phyloP scores from a whole-genome alignment of 2,113 vertebrate genomes.

The Balaeniceps rex region DNA sequence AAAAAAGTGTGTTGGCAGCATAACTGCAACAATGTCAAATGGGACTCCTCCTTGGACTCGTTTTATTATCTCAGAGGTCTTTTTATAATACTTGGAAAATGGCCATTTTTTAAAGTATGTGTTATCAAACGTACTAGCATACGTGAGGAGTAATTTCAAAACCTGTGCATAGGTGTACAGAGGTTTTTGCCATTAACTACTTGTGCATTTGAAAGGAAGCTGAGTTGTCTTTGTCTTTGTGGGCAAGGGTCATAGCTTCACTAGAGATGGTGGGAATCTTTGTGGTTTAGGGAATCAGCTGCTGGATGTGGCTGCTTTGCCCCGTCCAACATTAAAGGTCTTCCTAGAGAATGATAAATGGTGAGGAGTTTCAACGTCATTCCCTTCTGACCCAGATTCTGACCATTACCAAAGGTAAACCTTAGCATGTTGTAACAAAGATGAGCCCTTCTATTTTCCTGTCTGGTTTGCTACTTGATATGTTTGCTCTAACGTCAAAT shows the following conservation, averaged over 20 bases:
- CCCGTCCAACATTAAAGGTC: neutral
- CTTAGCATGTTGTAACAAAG: neutral
- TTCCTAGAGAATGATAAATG: neutral
- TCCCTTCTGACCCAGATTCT: neutral
- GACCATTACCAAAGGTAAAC: neutral
- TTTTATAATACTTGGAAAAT: neutral
- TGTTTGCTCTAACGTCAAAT: neutral
- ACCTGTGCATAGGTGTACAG: fast-evolving
- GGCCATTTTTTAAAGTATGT: neutral
- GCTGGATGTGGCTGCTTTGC: neutral
- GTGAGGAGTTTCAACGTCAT: neutral
- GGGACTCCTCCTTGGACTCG: neutral
- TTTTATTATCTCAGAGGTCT: neutral
- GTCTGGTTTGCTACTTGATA: neutral
- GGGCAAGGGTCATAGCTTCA: fast-evolving
- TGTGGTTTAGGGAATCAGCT: neutral
- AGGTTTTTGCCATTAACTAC: neutral
- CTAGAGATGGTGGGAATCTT: neutral
- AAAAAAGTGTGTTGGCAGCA: neutral
- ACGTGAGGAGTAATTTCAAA: neutral
- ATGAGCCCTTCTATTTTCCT: neutral
- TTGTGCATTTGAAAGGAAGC: neutral
- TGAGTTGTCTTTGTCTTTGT: neutral
- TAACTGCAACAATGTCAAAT: neutral
- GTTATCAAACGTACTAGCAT: neutral